These are phyloP conservation scores for Lampris incognitus DNA, from an alignment of 2,113 vertebrate species.

Conservation along the genomic window DNA sequence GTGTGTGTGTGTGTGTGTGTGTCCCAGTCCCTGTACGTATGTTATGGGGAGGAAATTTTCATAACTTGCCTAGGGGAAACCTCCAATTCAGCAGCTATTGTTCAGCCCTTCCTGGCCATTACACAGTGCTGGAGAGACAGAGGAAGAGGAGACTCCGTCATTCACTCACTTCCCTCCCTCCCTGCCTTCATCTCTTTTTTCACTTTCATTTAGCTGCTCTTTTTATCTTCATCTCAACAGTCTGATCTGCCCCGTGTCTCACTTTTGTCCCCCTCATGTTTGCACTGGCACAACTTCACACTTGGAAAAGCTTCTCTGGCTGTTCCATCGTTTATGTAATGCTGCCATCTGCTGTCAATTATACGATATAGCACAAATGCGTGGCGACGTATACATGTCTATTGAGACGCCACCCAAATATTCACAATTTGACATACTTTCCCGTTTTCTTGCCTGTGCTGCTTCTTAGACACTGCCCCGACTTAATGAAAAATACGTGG, in stretches of 20 bases:
- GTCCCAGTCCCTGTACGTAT: not conserved
- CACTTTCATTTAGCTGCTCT: not conserved
- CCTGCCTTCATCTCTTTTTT: constrained; percentile 1
- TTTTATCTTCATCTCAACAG: not conserved
- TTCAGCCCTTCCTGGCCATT: constrained; percentile 57
- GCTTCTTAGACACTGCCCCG: no score
- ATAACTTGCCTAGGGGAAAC: constrained; percentile 36
- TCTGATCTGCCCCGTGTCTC: no score
- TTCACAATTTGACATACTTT: no score
- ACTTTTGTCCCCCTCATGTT: not conserved
- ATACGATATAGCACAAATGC: not conserved
- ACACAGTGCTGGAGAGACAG: not conserved
- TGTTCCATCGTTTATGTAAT: constrained; percentile 22
- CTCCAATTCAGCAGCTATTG: constrained; percentile 52
- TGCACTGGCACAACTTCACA: not conserved
- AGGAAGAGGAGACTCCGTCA: constrained; percentile 39
- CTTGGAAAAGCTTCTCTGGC: not conserved
- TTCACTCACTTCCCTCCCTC: constrained; percentile 12
- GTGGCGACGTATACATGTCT: no score
- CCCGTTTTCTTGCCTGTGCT: no score
- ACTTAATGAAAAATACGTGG: no score
- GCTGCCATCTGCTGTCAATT: constrained; percentile 64
- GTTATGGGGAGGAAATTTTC: constrained; percentile 46
- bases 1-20: constrained; percentile 12
- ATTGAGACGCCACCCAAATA: no score